A percentile compares a stretch with the other conserved stretches of the same genome.
Conservation (phyloP, 2,797 vertebrate genomes). For the Scomberomorus guttatus region DNA sequence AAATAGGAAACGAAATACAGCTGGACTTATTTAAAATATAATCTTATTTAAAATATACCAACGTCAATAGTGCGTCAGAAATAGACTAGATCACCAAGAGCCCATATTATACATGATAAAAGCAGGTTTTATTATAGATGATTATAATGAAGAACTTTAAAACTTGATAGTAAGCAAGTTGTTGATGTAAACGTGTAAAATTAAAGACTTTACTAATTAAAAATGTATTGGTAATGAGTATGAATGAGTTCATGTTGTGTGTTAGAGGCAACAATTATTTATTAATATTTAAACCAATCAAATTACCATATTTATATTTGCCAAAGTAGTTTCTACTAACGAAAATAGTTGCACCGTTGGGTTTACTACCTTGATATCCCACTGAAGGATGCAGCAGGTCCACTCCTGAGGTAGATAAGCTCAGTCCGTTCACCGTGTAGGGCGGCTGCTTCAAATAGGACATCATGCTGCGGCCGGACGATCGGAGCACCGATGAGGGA, state of each 20-base stretch:
- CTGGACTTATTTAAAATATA: not conserved
- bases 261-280: not conserved
- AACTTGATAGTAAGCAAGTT: no score
- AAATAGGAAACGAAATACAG: not conserved
- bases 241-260: no score
- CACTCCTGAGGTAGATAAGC: slow-evolving; percentile 95
- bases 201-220: no score
- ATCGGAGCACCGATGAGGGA: slow-evolving; percentile 65
- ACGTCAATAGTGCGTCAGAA: not conserved
- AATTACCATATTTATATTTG: not conserved
- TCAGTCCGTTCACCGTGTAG: slow-evolving; percentile 96
- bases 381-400: slow-evolving; percentile 95
- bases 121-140: not conserved
- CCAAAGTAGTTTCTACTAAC: not conserved
- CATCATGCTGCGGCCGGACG: slow-evolving; percentile 93
- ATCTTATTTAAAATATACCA: not conserved
- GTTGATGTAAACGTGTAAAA: no score
- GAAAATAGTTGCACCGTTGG: not conserved
- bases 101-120: not conserved
- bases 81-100: not conserved
- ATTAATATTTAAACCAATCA: not conserved
- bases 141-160: not conserved
- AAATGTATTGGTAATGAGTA: no score
- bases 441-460: slow-evolving; percentile 98
- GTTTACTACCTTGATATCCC: slow-evolving; percentile 91